Evolutionary conservation across 1,140 invertebrate species (phyloP).

Genomic region (Venustaconcha ellipsiformis): DNA sequence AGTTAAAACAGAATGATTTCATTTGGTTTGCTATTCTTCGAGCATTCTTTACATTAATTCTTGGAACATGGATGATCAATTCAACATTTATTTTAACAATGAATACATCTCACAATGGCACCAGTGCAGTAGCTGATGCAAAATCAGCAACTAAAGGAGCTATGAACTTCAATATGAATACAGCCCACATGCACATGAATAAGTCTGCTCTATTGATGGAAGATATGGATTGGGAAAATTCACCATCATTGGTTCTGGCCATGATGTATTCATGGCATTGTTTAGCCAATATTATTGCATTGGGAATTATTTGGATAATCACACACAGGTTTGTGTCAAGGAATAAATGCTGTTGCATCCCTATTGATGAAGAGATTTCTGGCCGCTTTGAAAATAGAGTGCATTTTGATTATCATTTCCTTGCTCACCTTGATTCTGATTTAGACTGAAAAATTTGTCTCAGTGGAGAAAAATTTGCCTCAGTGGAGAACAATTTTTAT

Average conservation of each 20-base stretch:
- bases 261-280: conserved; percentile 47
- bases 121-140: background rate
- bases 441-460: too few species aligned
- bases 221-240: background rate
- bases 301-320: conserved; percentile 41
- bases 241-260: conserved; percentile 16
- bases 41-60: conserved; percentile 35
- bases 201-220: background rate
- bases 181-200: background rate
- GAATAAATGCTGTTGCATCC: conserved; percentile 34
- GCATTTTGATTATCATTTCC: conserved; percentile 43
- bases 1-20: conserved; percentile 32
- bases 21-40: conserved; percentile 40
- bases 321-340: conserved; percentile 27
- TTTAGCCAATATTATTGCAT: conserved; percentile 27
- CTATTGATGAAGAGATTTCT: conserved; percentile 21
- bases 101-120: background rate
- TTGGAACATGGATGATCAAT: conserved; percentile 48
- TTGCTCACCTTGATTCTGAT: too few species aligned
- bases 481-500: too few species aligned
- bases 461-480: too few species aligned
- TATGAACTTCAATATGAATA: background rate
- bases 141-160: background rate
- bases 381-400: conserved; percentile 45
- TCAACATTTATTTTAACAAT: conserved; percentile 20